Percentiles rank a stretch among this genome's conserved stretches.
Conservation (phyloP, 2,113 vertebrate genomes). For the Carollia perspicillata region DNA sequence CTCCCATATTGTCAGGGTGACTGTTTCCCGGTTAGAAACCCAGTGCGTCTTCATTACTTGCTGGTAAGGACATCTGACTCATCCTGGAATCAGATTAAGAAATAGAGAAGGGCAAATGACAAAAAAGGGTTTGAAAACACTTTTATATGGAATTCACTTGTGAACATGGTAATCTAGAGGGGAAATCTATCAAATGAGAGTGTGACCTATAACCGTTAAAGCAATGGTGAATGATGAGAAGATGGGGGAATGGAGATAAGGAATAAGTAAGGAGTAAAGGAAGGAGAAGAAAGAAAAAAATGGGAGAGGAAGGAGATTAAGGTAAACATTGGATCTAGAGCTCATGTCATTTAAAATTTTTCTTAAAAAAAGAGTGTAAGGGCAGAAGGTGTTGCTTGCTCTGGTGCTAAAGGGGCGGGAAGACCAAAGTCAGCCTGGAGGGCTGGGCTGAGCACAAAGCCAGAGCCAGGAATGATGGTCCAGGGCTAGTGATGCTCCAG, state of each 20-base stretch:
- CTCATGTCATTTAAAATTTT: background rate
- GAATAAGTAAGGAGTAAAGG: background rate
- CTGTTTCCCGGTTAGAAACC: background rate
- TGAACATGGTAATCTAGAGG: background rate
- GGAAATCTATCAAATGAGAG: background rate
- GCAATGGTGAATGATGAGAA: background rate
- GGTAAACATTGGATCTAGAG: background rate
- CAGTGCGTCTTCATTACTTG: background rate
- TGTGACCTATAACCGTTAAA: background rate
- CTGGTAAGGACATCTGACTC: background rate
- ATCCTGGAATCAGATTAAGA: background rate
- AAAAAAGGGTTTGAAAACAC: background rate
- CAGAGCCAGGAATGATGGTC: background rate
- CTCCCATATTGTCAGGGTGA: background rate
- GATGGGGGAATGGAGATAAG: background rate
- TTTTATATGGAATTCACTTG: rapidly evolving
- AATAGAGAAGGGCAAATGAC: background rate
- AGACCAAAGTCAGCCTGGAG: background rate
- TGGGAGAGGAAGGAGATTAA: background rate
- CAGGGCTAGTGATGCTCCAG: background rate
- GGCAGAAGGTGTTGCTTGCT: background rate
- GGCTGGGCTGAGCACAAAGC: too few relatives aligned
- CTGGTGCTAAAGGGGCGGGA: background rate
- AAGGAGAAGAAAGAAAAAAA: background rate
- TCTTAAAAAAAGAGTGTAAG: background rate